A percentile compares a stretch with the other conserved stretches of the same genome.
Conservation (phyloP, 2,888 invertebrate species). For the Parthenolecanium corni region DNA sequence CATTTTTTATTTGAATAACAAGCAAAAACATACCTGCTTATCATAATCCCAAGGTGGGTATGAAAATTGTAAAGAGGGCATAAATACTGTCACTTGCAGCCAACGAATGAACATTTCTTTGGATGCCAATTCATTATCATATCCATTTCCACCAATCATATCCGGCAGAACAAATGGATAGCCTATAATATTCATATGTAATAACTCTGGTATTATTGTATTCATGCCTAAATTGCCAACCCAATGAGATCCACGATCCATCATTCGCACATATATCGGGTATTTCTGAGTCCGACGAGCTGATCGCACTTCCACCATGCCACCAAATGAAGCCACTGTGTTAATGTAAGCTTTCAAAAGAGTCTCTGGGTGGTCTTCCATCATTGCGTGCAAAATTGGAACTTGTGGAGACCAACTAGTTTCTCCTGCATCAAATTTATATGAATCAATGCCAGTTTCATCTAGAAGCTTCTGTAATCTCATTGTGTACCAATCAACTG, state of each 20-base stretch:
- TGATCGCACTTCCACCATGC: too few relatives aligned
- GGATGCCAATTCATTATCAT: slow-evolving; percentile 45
- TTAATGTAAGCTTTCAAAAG: slow-evolving; percentile 42
- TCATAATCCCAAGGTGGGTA: too few relatives aligned
- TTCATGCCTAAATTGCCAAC: slow-evolving; percentile 56
- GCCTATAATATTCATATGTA: slow-evolving; percentile 52
- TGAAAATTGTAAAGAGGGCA: too few relatives aligned
- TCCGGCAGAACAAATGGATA: too few relatives aligned
- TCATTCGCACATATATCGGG: slow-evolving; percentile 61
- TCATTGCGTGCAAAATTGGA: too few relatives aligned
- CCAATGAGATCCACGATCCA: slow-evolving; percentile 59
- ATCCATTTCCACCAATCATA: slow-evolving; percentile 59
- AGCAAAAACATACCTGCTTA: slow-evolving; percentile 58
- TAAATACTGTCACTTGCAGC: too few relatives aligned
- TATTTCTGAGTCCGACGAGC: slow-evolving; percentile 54
- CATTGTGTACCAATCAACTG: slow-evolving; percentile 41
- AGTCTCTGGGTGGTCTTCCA: slow-evolving; percentile 19
- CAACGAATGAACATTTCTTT: slow-evolving; percentile 63
- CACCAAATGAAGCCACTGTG: slow-evolving; percentile 47
- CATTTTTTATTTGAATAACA: too few relatives aligned
- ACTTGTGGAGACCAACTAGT: slow-evolving; percentile 9
- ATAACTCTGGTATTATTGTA: slow-evolving; percentile 57
- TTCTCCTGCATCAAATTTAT: slow-evolving; percentile 76
- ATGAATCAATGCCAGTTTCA: slow-evolving; percentile 55
- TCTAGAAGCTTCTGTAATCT: slow-evolving; percentile 46